Evolutionary conservation across 1,140 invertebrate genomes (phyloP).

Genomic region (Zaprionus camerounensis): DNA sequence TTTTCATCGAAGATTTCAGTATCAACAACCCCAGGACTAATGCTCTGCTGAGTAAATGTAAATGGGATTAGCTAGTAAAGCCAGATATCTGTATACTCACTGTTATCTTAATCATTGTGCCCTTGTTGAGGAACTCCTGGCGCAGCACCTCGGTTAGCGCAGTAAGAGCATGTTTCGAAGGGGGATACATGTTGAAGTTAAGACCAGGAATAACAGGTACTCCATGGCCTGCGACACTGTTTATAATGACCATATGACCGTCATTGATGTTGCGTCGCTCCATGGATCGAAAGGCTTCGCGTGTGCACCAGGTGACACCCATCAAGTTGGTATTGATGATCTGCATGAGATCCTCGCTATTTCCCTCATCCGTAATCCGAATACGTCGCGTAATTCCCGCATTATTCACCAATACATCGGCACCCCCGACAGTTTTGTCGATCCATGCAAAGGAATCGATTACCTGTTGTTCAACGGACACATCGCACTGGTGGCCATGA

Average conservation of each 20-base stretch:
- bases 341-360: slow-evolving; percentile 51
- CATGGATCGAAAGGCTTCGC: slow-evolving; percentile 87
- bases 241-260: slow-evolving; percentile 85
- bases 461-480: slow-evolving; percentile 87
- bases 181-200: slow-evolving; percentile 85
- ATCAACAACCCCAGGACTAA: slow-evolving; percentile 87
- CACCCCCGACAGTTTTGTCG: slow-evolving; percentile 86
- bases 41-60: slow-evolving; percentile 83
- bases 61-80: not conserved
- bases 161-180: slow-evolving; percentile 87
- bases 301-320: slow-evolving; percentile 86
- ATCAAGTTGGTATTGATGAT: slow-evolving; percentile 86
- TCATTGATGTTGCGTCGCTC: slow-evolving; percentile 86
- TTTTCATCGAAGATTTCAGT: slow-evolving; percentile 78
- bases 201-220: slow-evolving; percentile 67
- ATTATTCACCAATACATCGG: slow-evolving; percentile 89
- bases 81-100: slow-evolving; percentile 31
- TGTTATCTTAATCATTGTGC: slow-evolving; percentile 65
- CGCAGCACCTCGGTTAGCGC: slow-evolving; percentile 86
- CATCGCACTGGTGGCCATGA: slow-evolving; percentile 86
- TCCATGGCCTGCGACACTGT: slow-evolving; percentile 85
- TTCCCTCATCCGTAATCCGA: slow-evolving; percentile 59
- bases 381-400: slow-evolving; percentile 85
- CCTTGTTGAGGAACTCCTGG: slow-evolving; percentile 86
- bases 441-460: slow-evolving; percentile 87